Evolutionary conservation across 2,113 vertebrate genomes (phyloP).

Genomic region (Plecotus auritus): DNA sequence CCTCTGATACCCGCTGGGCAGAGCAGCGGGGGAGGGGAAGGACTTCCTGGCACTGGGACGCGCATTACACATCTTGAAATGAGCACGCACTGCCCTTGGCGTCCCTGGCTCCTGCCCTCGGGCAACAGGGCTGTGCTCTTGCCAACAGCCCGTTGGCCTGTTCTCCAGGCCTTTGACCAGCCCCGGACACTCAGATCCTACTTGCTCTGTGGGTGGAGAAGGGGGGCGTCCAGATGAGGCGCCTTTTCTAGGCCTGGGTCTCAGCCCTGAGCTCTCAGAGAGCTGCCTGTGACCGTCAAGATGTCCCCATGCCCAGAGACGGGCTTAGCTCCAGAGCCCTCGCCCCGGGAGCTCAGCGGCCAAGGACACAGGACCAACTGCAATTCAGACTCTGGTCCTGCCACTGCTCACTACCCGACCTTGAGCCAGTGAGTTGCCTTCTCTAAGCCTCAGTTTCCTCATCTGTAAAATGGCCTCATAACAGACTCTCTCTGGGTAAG

Average conservation of each 20-base stretch:
- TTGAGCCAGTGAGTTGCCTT: not conserved
- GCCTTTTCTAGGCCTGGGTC: not conserved
- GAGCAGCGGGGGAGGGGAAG: not conserved
- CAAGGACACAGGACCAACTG: not conserved
- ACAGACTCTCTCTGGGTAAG: not conserved
- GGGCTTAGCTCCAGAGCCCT: not conserved
- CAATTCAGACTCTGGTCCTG: not conserved
- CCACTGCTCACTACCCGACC: not conserved
- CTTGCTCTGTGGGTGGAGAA: not conserved
- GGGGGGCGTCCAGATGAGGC: not conserved
- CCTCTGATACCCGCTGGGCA: not conserved
- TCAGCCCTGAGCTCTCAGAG: not conserved
- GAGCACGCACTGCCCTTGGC: not conserved
- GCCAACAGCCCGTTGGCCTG: not conserved
- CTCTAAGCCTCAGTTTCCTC: not conserved
- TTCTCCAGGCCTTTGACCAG: not conserved
- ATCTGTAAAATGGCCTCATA: not conserved
- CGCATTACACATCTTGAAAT: not conserved
- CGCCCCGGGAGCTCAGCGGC: not conserved
- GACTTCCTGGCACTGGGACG: not conserved
- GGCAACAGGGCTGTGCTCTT: not conserved
- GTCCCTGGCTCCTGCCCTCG: not conserved
- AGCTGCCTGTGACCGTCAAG: not conserved
- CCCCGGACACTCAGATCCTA: not conserved
- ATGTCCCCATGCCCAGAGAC: accelerated